Conservation (phyloP, 2,797 vertebrate genomes). For the Halcyon leucocephala region DNA sequence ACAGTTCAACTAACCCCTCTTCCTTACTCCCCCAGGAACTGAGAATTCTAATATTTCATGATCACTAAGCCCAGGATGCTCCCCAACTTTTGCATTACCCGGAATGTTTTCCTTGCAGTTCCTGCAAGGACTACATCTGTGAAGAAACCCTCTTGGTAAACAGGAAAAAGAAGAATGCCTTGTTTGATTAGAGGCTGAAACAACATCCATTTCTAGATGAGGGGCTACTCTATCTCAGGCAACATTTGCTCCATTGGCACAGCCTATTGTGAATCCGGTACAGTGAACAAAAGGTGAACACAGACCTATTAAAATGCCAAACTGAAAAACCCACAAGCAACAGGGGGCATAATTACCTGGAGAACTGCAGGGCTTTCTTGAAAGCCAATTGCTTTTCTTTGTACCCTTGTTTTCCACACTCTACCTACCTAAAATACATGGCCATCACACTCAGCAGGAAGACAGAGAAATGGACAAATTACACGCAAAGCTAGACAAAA, state of each 20-base stretch:
- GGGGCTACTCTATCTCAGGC: background rate
- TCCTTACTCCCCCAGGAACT: background rate
- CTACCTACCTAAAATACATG: background rate
- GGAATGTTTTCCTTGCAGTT: background rate
- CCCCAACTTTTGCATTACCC: background rate
- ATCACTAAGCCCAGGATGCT: background rate
- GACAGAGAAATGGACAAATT: background rate
- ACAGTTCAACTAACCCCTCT: background rate
- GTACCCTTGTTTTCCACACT: background rate
- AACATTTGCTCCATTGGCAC: background rate
- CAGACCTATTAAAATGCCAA: constrained; percentile 1
- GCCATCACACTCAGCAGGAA: background rate
- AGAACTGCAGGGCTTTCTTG: background rate
- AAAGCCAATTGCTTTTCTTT: constrained; percentile 22
- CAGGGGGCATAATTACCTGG: background rate
- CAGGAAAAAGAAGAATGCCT: background rate
- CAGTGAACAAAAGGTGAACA: background rate
- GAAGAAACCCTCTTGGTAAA: background rate
- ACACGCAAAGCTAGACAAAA: background rate
- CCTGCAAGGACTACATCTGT: background rate
- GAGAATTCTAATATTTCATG: background rate
- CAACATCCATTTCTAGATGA: background rate
- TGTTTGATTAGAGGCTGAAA: background rate
- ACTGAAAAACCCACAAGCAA: background rate
- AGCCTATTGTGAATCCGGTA: background rate